Base-by-base conservation (phyloP, 2,888 invertebrate species). In the Cabera pusaria region DNA sequence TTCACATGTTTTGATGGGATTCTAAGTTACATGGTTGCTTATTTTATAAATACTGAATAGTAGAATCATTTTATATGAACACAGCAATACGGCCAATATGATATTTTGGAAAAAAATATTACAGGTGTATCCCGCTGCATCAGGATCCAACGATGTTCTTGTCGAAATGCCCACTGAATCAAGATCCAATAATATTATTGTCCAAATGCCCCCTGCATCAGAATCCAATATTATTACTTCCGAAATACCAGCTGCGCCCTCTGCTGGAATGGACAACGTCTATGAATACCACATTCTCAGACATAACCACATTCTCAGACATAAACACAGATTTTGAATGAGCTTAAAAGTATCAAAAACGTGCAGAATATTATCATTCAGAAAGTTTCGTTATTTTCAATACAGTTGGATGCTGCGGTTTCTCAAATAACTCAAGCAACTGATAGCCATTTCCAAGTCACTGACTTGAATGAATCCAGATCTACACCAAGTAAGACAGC, bases 261-360 rank as follows among this genome's bases (percentile, higher is more conserved):
- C 32, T 32, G 23, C 16, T 10, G 9, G 9, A 32, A 23, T 32
- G 17, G 23, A 23, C 22, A 31, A 31, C 23, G 23, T 32, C 17
- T 32, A 32, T 17, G 17, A 32, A 32, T 23, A 19, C 21, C 31
- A 32, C 6, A 17, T 23, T 32, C 9, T 32, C 8, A 8, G 16
- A 11, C 23, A 32, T 6, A 32, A 32, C 23, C 32, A 1, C 23
- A 7, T 23, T 32, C 16, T 14, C 16, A 16, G 23, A 32, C 23
- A n/a, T 23, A 32, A 32, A 32, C 32, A 32, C 32, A 32, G 10
- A 32, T 32, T 17, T 23, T 32, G 18, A 17, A 32, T 14, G 17
- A 32, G 23, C 32, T 32, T 22, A 32, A 32, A 17, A 6, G 11
- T 32, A 22, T 32, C 8, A 32, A 32, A 22, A 32, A 11, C 7